Percentiles rank a stretch among this genome's conserved stretches.
phyloP scores from a whole-genome alignment of 1,140 invertebrate species.

The fruit fly (Drosophila melanogaster) region Release_6_plus_ISO1_MT NC_004354.4:22959501-22960000 shows the following conservation, averaged over 20 bases:
- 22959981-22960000: background rate
- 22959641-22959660: slow-evolving; percentile 42
- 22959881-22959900: slow-evolving; percentile 85
- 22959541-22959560: slow-evolving; percentile 87
- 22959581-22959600: slow-evolving; percentile 87
- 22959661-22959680: slow-evolving; percentile 55
- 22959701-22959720: slow-evolving; percentile 88
- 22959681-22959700: slow-evolving; percentile 90
- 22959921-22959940: slow-evolving; percentile 89
- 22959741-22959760: slow-evolving; percentile 88
- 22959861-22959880: slow-evolving; percentile 89
- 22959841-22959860: slow-evolving; percentile 87
- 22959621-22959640: slow-evolving; percentile 88
- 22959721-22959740: slow-evolving; percentile 87
- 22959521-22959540: slow-evolving; percentile 69
- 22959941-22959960: slow-evolving; percentile 86
- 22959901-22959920: slow-evolving; percentile 89
- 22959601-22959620: slow-evolving; percentile 88
- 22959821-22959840: slow-evolving; percentile 85
- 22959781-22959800: slow-evolving; percentile 85
- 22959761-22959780: slow-evolving; percentile 88
- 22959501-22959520: slow-evolving; percentile 47
- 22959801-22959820: slow-evolving; percentile 52
- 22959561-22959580: slow-evolving; percentile 88
- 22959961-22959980: slow-evolving; percentile 84